Conservation (phyloP, 2,113 vertebrate species). For the Zosterops hypoxanthus region DNA sequence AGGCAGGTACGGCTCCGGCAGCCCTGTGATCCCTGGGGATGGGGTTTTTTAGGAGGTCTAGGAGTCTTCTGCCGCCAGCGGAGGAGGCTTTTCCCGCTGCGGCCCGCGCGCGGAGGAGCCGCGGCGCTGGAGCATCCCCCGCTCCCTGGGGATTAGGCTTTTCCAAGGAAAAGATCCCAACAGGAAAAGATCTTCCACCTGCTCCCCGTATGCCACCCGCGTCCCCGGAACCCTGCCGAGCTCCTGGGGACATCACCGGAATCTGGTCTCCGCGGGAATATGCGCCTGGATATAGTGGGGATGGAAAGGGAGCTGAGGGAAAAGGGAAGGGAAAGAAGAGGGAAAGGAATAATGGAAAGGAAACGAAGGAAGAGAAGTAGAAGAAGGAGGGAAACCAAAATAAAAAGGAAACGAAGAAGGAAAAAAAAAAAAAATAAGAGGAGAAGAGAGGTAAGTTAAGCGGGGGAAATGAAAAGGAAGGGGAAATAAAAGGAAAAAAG, state of each 20-base stretch:
- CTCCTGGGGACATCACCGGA: neutral
- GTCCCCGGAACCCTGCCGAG: neutral
- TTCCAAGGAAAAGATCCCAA: neutral
- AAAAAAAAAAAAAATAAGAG: fast-evolving
- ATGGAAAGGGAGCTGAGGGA: neutral
- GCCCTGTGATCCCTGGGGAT: neutral
- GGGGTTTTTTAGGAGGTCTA: fast-evolving
- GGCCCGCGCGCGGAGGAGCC: neutral
- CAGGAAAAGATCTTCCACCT: neutral
- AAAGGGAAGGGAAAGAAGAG: neutral
- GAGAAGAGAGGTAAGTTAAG: neutral
- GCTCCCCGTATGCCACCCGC: neutral
- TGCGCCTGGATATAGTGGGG: fast-evolving
- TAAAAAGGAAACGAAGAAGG: neutral
- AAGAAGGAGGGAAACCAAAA: neutral
- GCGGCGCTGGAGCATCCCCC: neutral
- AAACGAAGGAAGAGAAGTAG: neutral
- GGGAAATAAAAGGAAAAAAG: neutral
- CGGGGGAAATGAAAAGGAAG: fast-evolving
- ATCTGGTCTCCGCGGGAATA: neutral
- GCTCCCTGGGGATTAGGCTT: neutral
- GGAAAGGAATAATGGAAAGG: fast-evolving
- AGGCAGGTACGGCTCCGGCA: too few relatives aligned
- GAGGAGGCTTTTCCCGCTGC: neutral
- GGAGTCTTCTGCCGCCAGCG: fast-evolving